phyloP scores from a whole-genome alignment of 2,113 vertebrate species.

The Bos indicus region DNA sequence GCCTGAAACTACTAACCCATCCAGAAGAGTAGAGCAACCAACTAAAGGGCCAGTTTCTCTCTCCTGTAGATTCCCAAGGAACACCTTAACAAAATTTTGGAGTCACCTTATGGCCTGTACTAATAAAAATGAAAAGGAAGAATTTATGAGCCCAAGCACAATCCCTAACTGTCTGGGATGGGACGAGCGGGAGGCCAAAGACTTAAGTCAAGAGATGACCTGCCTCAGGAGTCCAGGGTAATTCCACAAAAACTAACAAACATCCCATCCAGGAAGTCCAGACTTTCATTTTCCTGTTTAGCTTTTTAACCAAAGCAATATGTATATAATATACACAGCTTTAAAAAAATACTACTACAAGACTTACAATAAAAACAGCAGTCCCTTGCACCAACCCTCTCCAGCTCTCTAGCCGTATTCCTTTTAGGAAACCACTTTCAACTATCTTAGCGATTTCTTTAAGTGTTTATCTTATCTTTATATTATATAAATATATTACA shows the following conservation, averaged over 20 bases:
- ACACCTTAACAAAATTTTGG: neutral
- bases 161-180: neutral
- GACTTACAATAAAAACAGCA: neutral
- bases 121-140: neutral
- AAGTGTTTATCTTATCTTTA: neutral
- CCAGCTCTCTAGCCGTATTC: neutral
- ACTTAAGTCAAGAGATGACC: neutral
- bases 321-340: neutral
- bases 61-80: neutral
- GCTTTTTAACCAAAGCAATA: neutral
- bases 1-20: neutral
- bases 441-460: neutral
- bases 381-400: neutral
- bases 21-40: neutral
- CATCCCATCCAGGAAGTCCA: neutral
- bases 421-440: constrained; percentile 4
- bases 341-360: neutral
- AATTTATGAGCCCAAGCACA: neutral
- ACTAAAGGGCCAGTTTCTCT: neutral
- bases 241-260: neutral
- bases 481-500: neutral
- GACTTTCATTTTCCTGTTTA: neutral
- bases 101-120: neutral
- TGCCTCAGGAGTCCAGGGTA: neutral
- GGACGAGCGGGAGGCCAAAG: neutral